Evolutionary conservation across 2,888 invertebrate genomes (phyloP), one percentile per base, ranked within the genome.

Genomic region (Mactromeris polynyma): DNA sequence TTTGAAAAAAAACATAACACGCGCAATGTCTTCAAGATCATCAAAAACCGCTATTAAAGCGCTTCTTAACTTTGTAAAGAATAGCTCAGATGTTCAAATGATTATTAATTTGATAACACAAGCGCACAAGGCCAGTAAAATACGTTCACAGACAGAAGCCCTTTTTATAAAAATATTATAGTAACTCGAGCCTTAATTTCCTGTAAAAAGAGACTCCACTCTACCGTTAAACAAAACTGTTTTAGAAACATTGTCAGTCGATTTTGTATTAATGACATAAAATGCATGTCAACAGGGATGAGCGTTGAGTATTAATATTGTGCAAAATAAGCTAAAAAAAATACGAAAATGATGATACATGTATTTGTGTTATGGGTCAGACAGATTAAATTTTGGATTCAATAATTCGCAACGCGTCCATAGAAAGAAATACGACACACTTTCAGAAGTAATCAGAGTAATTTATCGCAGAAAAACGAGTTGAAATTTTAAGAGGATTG

Each of bases 41-140:
- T 33, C 73, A 73, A 73, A 58, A 33, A 4, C n/a, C 19, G 0
- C 14, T 19, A 73, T 73, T 73, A 19, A 9, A 73, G 33, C 33
- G 26, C 36, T 19, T 33, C 33, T 73, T 73, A 73, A 73, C 36
- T 36, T 73, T 73, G 73, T 73, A 73, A 73, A 73, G 21, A 36
- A 73, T 73, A 73, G 33, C 73, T 73, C 36, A 73, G 73, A 33
- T 73, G 33, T 73, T 73, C 33, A 73, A 73, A 33, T 73, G 73
- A 33, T 36, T 73, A 73, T 73, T 73, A 73, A 73, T 73, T 73
- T 73, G 73, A 73, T 73, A 33, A 73, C 36, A 73, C 26, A 14
- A 73, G 14, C 73, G 26, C 17, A 36, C 14, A 33, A 1, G 14
- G 73, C 73, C 19, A 19, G 14, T 73, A 7, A 33, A 33, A n/a